Percentiles rank a stretch among this genome's conserved stretches.
Evolutionary conservation across 2,113 vertebrate genomes (phyloP).

Genomic region (Pollimyrus isidori): DNA sequence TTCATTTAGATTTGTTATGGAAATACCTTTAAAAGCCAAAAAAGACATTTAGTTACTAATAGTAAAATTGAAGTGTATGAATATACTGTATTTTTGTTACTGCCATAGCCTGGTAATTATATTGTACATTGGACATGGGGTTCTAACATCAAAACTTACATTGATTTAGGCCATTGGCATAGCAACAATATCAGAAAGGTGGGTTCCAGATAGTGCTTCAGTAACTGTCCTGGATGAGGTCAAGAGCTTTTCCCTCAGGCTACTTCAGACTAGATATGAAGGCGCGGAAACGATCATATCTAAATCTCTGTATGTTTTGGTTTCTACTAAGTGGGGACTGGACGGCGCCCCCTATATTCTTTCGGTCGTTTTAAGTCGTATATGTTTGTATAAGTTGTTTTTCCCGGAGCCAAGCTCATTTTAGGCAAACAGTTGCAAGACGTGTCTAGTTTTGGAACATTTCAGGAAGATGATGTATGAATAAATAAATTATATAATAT

Average conservation of each 20-base stretch:
- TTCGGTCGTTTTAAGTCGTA: background rate
- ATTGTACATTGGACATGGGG: slow-evolving; percentile 6
- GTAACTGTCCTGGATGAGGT: background rate
- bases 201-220: background rate
- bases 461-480: background rate
- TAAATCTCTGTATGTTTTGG: background rate
- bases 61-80: slow-evolving; percentile 47
- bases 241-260: background rate
- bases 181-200: background rate
- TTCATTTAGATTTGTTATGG: slow-evolving; percentile 42
- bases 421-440: background rate
- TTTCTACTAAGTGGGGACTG: background rate
- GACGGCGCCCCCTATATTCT: background rate
- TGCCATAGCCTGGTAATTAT: slow-evolving; percentile 26
- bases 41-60: slow-evolving; percentile 46
- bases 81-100: slow-evolving; percentile 43
- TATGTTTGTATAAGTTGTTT: background rate
- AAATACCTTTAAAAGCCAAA: slow-evolving; percentile 20
- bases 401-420: background rate
- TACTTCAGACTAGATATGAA: background rate
- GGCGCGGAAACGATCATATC: background rate
- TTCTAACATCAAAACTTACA: background rate
- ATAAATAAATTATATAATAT: slow-evolving; percentile 10
- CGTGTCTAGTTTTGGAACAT: background rate
- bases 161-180: background rate